These are phyloP conservation scores for Halcyon malimbica DNA, from an alignment of 2,113 vertebrate genomes.

Conservation along the genomic window DNA sequence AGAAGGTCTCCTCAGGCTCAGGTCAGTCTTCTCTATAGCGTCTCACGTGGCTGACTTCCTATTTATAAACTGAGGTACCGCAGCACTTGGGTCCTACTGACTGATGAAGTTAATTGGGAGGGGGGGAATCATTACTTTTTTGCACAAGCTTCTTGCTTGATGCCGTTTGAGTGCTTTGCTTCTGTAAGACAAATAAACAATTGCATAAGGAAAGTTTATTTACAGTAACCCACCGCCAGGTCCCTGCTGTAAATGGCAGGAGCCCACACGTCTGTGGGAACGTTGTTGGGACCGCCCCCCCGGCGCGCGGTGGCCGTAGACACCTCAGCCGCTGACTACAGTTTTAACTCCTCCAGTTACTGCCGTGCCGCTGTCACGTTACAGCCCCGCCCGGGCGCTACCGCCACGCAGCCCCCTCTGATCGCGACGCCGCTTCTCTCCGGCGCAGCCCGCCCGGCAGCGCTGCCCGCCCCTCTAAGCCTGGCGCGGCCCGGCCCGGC, in stretches of 20 bases:
- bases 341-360: rapidly evolving
- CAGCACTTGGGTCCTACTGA: not conserved
- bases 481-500: not conserved
- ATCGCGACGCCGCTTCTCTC: not conserved
- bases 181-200: constrained; percentile 12
- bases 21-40: constrained; percentile 74
- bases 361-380: not conserved
- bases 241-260: not conserved
- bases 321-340: rapidly evolving
- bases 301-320: rapidly evolving
- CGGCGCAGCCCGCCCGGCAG: rapidly evolving
- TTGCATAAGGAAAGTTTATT: not conserved
- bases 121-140: not conserved
- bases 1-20: constrained; percentile 82
- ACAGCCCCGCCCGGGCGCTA: not conserved
- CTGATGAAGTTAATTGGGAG: not conserved
- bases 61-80: not conserved
- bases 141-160: not conserved
- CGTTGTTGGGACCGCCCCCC: rapidly evolving
- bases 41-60: constrained; percentile 16
- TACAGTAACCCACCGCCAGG: not conserved
- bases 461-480: not conserved
- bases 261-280: not conserved
- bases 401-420: not conserved
- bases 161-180: not conserved